Percentiles rank a stretch among this genome's conserved stretches.
phyloP scores from a whole-genome alignment of 2,888 invertebrate species.

The Trileptium ribeirensis region DNA sequence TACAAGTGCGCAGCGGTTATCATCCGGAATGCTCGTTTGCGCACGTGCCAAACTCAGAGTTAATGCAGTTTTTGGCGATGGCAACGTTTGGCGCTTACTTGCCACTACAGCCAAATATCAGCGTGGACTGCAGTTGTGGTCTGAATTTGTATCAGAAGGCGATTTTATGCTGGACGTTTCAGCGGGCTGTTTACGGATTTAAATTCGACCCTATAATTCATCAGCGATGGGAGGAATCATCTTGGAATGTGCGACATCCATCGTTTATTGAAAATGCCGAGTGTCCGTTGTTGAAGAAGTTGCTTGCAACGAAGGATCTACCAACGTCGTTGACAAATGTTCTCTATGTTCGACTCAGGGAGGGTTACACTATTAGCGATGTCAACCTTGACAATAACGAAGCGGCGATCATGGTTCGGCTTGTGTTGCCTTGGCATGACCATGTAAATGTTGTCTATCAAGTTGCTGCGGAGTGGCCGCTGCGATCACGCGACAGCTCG shows the following conservation, averaged over 20 bases:
- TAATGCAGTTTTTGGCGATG: conserved; percentile 67
- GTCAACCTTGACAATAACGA: conserved; percentile 50
- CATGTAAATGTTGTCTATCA: conserved; percentile 65
- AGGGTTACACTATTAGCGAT: conserved; percentile 66
- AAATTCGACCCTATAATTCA: conserved; percentile 42
- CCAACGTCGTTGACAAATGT: conserved; percentile 59
- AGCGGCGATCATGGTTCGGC: conserved; percentile 60
- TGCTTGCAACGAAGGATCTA: conserved; percentile 36
- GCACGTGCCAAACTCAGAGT: conserved; percentile 65
- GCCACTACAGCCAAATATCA: neutral
- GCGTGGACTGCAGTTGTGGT: conserved; percentile 28
- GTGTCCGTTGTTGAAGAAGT: neutral
- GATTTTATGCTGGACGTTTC: conserved; percentile 61
- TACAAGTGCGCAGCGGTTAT: conserved; percentile 61
- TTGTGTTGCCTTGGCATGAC: conserved; percentile 67
- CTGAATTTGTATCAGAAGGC: conserved; percentile 62
- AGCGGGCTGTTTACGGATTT: conserved; percentile 54
- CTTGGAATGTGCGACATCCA: neutral
- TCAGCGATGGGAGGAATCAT: conserved; percentile 30
- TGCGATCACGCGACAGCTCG: neutral
- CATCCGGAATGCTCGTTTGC: conserved; percentile 65
- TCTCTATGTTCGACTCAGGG: conserved; percentile 66
- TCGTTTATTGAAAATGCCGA: neutral
- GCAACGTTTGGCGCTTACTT: conserved; percentile 69
- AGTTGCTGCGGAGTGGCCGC: conserved; percentile 60